Evolutionary conservation across 2,797 vertebrate species (phyloP).

Genomic region (Premnoplex brunnescens): DNA sequence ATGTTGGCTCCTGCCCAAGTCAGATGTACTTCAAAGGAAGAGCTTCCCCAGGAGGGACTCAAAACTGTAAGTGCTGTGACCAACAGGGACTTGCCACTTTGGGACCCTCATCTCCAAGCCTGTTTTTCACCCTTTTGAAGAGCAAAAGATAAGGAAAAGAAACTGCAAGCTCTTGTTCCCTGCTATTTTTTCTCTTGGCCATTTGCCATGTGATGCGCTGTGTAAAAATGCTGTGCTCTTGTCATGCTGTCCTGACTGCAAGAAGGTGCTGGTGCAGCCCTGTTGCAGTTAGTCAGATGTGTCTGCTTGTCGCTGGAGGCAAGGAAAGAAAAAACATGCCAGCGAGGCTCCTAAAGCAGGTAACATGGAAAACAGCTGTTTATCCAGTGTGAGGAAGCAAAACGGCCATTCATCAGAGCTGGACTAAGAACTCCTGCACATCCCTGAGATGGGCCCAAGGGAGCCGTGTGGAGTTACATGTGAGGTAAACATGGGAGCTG

Average conservation of each 20-base stretch:
- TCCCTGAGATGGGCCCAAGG: background rate
- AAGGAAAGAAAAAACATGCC: background rate
- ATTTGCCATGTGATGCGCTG: background rate
- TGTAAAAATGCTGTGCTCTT: accelerated
- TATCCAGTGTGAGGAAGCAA: background rate
- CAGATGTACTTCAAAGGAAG: background rate
- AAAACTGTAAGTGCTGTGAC: background rate
- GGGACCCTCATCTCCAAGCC: background rate
- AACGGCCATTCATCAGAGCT: background rate
- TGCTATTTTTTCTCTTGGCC: background rate
- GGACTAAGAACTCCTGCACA: background rate
- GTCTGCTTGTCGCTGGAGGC: background rate
- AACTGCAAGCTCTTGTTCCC: background rate
- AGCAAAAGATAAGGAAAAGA: background rate
- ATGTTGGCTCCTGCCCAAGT: background rate
- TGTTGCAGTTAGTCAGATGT: background rate
- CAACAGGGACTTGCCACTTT: background rate
- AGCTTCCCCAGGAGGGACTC: background rate
- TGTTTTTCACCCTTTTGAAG: background rate
- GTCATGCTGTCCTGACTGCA: accelerated
- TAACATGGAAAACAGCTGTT: background rate
- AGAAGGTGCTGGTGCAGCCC: background rate
- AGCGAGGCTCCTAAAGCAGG: background rate
- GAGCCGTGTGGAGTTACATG: accelerated
- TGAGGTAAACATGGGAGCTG: background rate